phyloP scores from a whole-genome alignment of 2,888 invertebrate species.

The Sussaba pulchella region DNA sequence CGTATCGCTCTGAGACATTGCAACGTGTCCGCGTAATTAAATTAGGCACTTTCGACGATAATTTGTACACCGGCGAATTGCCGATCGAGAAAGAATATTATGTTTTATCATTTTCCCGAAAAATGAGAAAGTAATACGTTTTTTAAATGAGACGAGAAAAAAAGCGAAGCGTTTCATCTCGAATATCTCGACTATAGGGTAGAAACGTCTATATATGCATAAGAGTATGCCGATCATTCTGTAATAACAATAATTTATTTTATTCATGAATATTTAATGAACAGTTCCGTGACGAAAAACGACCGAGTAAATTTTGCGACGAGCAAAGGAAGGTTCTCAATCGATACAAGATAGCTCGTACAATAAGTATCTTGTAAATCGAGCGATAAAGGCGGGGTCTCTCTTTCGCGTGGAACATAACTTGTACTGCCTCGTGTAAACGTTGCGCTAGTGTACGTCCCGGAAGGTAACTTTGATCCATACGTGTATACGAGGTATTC shows the following conservation, averaged over 20 bases:
- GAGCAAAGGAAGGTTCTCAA: slow-evolving; percentile 18
- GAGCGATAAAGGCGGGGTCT: slow-evolving; percentile 61
- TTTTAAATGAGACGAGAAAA: not conserved
- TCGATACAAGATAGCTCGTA: slow-evolving; percentile 54
- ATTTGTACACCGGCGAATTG: slow-evolving; percentile 39
- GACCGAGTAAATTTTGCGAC: slow-evolving; percentile 34
- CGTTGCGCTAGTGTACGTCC: slow-evolving; percentile 41
- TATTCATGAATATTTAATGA: slow-evolving; percentile 61
- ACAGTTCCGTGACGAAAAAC: slow-evolving; percentile 21
- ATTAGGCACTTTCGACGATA: slow-evolving; percentile 51
- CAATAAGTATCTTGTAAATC: slow-evolving; percentile 65
- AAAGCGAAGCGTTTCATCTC: slow-evolving; percentile 5
- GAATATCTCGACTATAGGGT: slow-evolving; percentile 6
- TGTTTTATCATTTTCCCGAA: slow-evolving; percentile 21
- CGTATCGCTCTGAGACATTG: not conserved
- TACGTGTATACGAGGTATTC: not conserved
- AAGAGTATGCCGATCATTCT: slow-evolving; percentile 9
- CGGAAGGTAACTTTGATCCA: slow-evolving; percentile 34
- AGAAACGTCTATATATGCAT: not conserved
- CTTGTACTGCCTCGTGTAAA: slow-evolving; percentile 55
- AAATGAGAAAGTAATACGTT: slow-evolving; percentile 3
- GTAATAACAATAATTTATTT: slow-evolving; percentile 41
- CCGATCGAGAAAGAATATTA: not conserved
- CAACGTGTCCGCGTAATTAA: slow-evolving; percentile 39
- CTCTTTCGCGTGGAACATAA: slow-evolving; percentile 44